These are phyloP conservation scores for Elanus axillaris DNA, from an alignment of 2,113 vertebrate species.

Conservation along the genomic window DNA sequence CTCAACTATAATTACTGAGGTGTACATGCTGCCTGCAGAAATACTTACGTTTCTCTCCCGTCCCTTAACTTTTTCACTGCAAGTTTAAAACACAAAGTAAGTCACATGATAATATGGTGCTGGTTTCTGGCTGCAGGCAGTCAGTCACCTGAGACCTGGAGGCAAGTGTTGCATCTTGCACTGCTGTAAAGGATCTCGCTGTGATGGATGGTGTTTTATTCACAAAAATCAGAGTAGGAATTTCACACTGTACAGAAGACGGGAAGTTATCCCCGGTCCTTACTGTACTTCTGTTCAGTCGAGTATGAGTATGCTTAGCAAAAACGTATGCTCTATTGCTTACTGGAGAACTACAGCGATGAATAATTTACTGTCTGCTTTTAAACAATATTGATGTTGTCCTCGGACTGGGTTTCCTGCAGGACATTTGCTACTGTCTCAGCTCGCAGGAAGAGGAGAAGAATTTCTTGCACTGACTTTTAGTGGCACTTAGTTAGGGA, in stretches of 20 bases:
- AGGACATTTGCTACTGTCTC: neutral
- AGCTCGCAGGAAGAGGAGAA: neutral
- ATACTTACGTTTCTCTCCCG: rapidly evolving
- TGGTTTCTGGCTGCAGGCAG: neutral
- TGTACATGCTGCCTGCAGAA: neutral
- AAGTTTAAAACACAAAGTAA: neutral
- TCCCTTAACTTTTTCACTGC: neutral
- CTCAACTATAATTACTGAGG: neutral
- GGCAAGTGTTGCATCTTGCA: neutral
- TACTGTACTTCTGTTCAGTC: neutral
- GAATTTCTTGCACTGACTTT: neutral
- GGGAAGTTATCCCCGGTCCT: neutral
- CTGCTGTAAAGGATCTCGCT: neutral
- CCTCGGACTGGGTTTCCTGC: neutral
- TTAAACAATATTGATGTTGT: neutral
- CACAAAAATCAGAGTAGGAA: neutral
- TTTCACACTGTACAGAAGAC: neutral
- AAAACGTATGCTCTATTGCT: neutral
- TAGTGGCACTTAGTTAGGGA: too few species aligned
- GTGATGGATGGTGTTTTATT: neutral
- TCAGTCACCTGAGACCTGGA: too few species aligned
- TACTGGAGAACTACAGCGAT: neutral
- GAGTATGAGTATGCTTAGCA: neutral
- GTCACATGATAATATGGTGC: neutral
- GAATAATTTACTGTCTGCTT: neutral